phyloP scores from a whole-genome alignment of 2,888 invertebrate species.

The Arctia plantaginis region DNA sequence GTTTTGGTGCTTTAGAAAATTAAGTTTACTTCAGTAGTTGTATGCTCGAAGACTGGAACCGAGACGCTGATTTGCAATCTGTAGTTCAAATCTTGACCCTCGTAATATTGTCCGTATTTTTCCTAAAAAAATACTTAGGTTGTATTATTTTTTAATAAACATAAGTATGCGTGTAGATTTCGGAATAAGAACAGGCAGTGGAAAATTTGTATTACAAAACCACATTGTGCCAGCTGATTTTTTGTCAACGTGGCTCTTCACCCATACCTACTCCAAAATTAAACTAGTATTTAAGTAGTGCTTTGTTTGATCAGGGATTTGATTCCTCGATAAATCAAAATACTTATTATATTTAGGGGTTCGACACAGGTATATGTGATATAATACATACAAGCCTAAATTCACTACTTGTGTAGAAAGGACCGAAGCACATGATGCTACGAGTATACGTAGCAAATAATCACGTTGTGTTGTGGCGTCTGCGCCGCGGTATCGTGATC shows the following conservation, averaged over 20 bases:
- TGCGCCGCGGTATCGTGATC: neutral
- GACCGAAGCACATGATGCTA: neutral
- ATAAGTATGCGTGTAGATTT: too few relatives aligned
- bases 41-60: conserved; percentile 77
- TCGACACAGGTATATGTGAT: neutral
- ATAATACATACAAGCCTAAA: neutral
- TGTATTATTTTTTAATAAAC: neutral
- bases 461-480: neutral
- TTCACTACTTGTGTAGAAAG: neutral
- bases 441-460: neutral
- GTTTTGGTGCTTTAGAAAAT: neutral
- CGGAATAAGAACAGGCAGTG: neutral
- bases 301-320: neutral
- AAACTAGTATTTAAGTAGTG: neutral
- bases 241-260: too few relatives aligned
- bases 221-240: neutral
- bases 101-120: conserved; percentile 74
- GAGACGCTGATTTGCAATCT: conserved; percentile 77
- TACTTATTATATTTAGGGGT: too few relatives aligned
- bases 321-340: neutral
- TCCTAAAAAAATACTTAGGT: conserved; percentile 57
- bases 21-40: conserved; percentile 67
- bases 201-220: neutral
- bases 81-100: conserved; percentile 74
- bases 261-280: neutral